Evolutionary conservation across 2,113 vertebrate species (phyloP), one percentile per base, ranked within the genome.

Genomic region (Xiphias gladius): DNA sequence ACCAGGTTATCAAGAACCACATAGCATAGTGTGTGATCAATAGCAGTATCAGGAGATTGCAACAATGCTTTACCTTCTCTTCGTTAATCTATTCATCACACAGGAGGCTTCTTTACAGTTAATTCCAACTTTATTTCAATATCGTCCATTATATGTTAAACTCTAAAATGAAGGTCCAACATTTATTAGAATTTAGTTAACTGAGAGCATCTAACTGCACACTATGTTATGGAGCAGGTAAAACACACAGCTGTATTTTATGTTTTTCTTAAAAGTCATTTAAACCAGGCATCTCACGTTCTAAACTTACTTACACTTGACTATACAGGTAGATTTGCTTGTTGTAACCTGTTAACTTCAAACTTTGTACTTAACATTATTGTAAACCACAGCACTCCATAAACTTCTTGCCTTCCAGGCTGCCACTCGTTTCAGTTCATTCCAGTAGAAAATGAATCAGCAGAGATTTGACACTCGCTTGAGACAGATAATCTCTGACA

Each of bases 121-220:
- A 67, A 83, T 80, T 65, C 17, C 8, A 89, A 81, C 82, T 95
- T 94, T 93, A 95, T 95, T 96, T 93, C 66, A 85, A 82, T 89
- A 86, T 87, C 54, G 78, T 84, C 58, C 82, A 86, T 64, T 43
- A 67, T 71, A 85, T 70, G 73, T 62, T 43, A 77, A 78, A 79
- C 46, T 70, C 26, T 71, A 50, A 77, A 68, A 73, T 83, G 13
- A 10, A 17, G 7, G 64, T 67, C 70, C 12, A 76, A 84, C 37
- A 79, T 64, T 57, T 50, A 73, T 70, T 39, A 58, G 22, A 69
- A 22, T 64, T 57, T 2, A 64, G 19, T 19, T 13, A 24, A 65
- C 28, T 54, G 46, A 65, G 6, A 68, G 28, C 11, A 28, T 54
- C 58, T 76, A 68, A 73, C 68, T 79, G 7, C 30, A 75, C 54